Base-by-base conservation (phyloP, 2,113 vertebrate species). In the Danionella cerebrum region DNA sequence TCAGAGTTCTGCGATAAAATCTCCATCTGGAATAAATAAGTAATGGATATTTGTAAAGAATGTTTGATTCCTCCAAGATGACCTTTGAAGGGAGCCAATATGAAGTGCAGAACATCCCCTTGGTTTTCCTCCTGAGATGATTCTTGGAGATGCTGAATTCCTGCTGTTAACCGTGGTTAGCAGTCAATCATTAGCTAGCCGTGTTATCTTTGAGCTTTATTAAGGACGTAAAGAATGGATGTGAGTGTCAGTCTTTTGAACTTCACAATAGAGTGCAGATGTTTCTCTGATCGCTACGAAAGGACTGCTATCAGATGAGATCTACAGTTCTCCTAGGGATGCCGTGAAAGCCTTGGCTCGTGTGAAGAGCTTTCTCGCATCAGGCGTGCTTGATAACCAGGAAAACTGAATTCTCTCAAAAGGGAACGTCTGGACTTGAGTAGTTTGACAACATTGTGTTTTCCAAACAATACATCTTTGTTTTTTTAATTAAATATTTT, bases 341-440 rank as follows among this genome's bases (percentile, higher is more conserved):
- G 13, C 62, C 45, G 67, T 45, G 59, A 76, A 64, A 70, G 70
- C 65, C 33, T 55, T 65, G 70, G 76, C 74, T 38, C 38, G 36
- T 41, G 67, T 31, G 4, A 41, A 31, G 22, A 45, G 44, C 5
- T 25, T 42, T 50, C 59, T 70, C 35, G 42, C 58, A 50, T 67
- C 39, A 57, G 27, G 50, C 65, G 66, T 44, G 69, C 51, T 42
- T 60, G 53, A 19, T 60, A 79, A 63, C 80, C 63, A 58, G 67
- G 71, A 73, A 71, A 81, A 65, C 68, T 78, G 77, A 83, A n/a
- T 84, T 79, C 76, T 71, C 67, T 78, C 64, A 24, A 38, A 31
- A 64, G 19, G 12, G 35, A 60, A 67, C 45, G 55, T 41, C 60
- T 53, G 36, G 50, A 67, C 44, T 33, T 65, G 38, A 21, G 22